phyloP scores from a whole-genome alignment of 2,797 vertebrate species.

The Parotocinclus haroldoi region DNA sequence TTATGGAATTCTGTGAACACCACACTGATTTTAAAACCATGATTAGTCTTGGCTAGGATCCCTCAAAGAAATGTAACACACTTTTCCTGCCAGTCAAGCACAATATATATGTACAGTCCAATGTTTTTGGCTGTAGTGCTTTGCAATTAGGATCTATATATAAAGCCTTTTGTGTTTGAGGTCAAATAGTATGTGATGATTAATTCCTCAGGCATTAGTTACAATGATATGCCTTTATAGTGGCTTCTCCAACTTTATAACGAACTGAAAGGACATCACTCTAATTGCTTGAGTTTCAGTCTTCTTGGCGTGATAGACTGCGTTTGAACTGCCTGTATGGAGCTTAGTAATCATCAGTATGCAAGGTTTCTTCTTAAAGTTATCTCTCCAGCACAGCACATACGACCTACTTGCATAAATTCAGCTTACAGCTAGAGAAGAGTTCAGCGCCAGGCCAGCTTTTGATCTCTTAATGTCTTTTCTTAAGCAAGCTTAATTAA shows the following conservation, averaged over 20 bases:
- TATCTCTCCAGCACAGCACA: slow-evolving; percentile 30
- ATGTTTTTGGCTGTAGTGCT: not conserved
- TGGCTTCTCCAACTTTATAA: slow-evolving; percentile 25
- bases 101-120: not conserved
- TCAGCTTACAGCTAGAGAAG: slow-evolving; percentile 33
- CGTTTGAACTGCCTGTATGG: slow-evolving; percentile 37
- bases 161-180: too few species aligned
- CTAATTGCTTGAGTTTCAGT: slow-evolving; percentile 48
- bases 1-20: slow-evolving; percentile 25
- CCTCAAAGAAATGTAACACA: slow-evolving; percentile 10
- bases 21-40: slow-evolving; percentile 27
- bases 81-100: slow-evolving; percentile 17
- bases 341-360: slow-evolving; percentile 38
- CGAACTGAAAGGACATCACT: slow-evolving; percentile 40
- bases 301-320: slow-evolving; percentile 39
- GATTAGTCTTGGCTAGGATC: slow-evolving; percentile 29
- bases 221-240: slow-evolving; percentile 25
- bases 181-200: not conserved
- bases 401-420: slow-evolving; percentile 49
- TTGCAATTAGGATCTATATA: not conserved
- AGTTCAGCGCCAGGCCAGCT: slow-evolving; percentile 40
- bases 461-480: slow-evolving; percentile 35
- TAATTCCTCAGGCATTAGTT: slow-evolving; percentile 19
- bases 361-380: slow-evolving; percentile 19
- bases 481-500: not conserved